Conservation (phyloP, 2,888 invertebrate genomes). For the Caenorhabditis imperialis region DNA sequence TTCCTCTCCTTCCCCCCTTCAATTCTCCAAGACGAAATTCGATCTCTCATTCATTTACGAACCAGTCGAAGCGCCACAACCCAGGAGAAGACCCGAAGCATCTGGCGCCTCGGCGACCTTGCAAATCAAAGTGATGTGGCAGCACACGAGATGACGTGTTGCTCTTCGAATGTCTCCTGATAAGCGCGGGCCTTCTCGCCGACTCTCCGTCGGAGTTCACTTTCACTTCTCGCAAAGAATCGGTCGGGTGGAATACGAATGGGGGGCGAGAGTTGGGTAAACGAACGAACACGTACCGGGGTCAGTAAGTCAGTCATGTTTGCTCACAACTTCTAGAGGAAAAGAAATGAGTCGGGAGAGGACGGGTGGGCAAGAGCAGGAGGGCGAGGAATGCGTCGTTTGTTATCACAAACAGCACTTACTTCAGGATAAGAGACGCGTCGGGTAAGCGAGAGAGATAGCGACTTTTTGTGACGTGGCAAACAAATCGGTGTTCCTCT, state of each 20-base stretch:
- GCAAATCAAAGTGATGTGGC: constrained; percentile 8
- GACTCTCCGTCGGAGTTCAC: too few species aligned
- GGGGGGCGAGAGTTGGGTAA: not conserved
- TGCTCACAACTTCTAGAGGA: constrained; percentile 39
- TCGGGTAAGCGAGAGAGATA: too few species aligned
- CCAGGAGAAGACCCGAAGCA: too few species aligned
- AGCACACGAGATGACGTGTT: not conserved
- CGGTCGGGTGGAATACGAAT: too few species aligned
- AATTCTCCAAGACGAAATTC: constrained; percentile 22
- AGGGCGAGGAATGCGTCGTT: not conserved
- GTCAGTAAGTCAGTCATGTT: constrained; percentile 15
- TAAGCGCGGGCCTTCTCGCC: too few species aligned
- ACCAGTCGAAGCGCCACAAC: too few species aligned
- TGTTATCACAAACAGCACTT: constrained; percentile 27
- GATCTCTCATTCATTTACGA: too few species aligned
- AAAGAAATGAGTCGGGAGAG: not conserved
- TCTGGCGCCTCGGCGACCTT: constrained; percentile 17
- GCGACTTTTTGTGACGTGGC: too few species aligned
- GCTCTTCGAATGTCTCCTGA: not conserved
- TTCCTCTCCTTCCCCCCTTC: constrained; percentile 5
- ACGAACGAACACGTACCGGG: constrained; percentile 8
- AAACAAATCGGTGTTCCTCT: too few species aligned
- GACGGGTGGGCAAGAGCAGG: too few species aligned
- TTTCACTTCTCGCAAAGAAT: too few species aligned
- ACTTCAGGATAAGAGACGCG: too few species aligned